A percentile compares a stretch with the other conserved stretches of the same genome.
These are phyloP conservation scores for Lophius americanus DNA, from an alignment of 2,797 vertebrate genomes.

Conservation along the genomic window DNA sequence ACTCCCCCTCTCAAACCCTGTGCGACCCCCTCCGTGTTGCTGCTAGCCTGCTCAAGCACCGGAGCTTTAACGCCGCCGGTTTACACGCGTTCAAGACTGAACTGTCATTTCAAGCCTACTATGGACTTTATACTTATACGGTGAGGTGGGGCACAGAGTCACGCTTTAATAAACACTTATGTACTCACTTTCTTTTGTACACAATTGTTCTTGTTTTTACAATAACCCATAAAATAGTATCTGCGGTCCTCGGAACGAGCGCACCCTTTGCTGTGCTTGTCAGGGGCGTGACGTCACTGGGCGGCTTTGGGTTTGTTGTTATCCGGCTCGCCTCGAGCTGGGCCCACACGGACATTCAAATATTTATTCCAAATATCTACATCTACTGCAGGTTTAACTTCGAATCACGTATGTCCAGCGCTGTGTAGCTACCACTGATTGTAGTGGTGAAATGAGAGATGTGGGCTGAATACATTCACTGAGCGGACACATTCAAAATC, in stretches of 20 bases:
- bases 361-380: conserved; percentile 35
- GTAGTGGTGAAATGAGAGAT: conserved; percentile 19
- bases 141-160: conserved; percentile 36
- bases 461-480: conserved; percentile 55
- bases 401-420: neutral
- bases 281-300: conserved; percentile 67
- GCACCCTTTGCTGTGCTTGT: conserved; percentile 56
- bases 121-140: conserved; percentile 31
- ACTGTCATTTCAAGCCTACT: conserved; percentile 40
- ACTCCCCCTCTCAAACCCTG: conserved; percentile 21
- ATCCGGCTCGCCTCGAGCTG: conserved; percentile 66
- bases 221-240: conserved; percentile 58
- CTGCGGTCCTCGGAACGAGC: conserved; percentile 57
- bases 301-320: conserved; percentile 73
- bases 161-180: conserved; percentile 38
- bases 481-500: conserved; percentile 50
- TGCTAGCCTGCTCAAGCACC: conserved; percentile 43
- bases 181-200: neutral
- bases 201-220: conserved; percentile 29
- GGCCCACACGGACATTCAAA: conserved; percentile 62
- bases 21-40: conserved; percentile 44
- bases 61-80: conserved; percentile 48
- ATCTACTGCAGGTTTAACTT: conserved; percentile 38
- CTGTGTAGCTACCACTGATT: conserved; percentile 3
- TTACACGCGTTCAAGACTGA: conserved; percentile 67